Percentiles rank a stretch among this genome's conserved stretches.
phyloP scores from a whole-genome alignment of 2,888 invertebrate species.

The Metalampra italica region DNA sequence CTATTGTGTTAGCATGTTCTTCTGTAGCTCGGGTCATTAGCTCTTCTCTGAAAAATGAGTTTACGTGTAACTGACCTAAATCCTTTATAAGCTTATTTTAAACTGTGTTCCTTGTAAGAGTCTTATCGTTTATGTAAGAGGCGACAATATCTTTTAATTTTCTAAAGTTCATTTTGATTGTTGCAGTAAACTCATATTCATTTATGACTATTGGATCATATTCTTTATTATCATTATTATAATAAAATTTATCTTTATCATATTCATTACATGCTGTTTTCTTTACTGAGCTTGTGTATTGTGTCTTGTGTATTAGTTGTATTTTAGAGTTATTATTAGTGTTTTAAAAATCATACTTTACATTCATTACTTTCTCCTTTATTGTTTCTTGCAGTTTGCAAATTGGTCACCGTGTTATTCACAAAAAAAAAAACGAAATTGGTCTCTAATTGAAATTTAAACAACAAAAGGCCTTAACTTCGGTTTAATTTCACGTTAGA shows the following conservation, averaged over 20 bases:
- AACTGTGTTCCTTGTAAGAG: not conserved
- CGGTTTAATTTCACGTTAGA: too few relatives aligned
- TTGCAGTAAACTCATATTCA: not conserved
- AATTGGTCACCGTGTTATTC: too few relatives aligned
- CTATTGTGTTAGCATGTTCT: conserved; percentile 25
- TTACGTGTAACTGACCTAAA: not conserved
- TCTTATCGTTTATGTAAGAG: not conserved
- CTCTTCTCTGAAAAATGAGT: not conserved
- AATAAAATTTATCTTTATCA: conserved; percentile 28
- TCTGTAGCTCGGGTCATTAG: conserved; percentile 11
- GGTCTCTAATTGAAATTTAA: too few relatives aligned
- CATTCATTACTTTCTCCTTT: too few relatives aligned
- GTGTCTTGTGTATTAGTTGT: conserved; percentile 20
- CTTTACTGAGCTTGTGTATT: conserved; percentile 18
- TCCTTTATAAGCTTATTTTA: not conserved
- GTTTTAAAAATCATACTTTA: too few relatives aligned
- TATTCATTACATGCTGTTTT: conserved; percentile 26
- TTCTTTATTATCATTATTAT: conserved; percentile 17
- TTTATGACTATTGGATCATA: not conserved
- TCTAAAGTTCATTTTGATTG: not conserved
- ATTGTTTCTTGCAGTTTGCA: too few relatives aligned
- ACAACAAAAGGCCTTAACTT: too few relatives aligned
- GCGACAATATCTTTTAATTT: not conserved
- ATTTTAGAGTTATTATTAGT: not conserved
- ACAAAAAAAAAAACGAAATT: too few relatives aligned